These are phyloP conservation scores for Druon quercuslanigerum DNA, from an alignment of 1,140 invertebrate genomes.

Conservation along the genomic window DNA sequence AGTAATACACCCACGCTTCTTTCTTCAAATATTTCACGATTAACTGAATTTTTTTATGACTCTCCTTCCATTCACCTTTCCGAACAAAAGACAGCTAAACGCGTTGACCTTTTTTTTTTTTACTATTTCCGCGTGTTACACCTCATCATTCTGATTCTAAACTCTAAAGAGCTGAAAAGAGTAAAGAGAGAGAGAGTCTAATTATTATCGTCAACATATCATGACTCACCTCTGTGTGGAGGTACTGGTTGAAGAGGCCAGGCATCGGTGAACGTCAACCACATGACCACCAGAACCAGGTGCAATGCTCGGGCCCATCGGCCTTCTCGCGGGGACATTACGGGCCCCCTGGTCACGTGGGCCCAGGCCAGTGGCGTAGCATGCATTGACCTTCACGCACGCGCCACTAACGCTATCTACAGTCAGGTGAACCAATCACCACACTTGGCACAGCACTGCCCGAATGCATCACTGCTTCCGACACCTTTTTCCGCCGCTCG, in stretches of 20 bases:
- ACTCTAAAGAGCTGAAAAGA: background rate
- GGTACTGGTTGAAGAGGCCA: slow-evolving; percentile 58
- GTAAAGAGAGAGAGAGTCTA: background rate
- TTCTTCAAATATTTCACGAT: too few species aligned
- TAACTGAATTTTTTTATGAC: too few species aligned
- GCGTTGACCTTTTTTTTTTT: too few species aligned
- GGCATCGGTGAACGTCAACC: slow-evolving; percentile 55
- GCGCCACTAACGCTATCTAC: slow-evolving; percentile 56
- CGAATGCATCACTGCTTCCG: slow-evolving; percentile 55
- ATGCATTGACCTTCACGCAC: slow-evolving; percentile 52
- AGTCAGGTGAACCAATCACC: slow-evolving; percentile 49
- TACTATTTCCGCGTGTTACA: background rate
- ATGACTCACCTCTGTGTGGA: slow-evolving; percentile 61
- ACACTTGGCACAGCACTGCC: slow-evolving; percentile 42
- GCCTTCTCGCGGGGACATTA: slow-evolving; percentile 50
- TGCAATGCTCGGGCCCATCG: slow-evolving; percentile 50
- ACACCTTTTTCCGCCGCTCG: slow-evolving; percentile 35
- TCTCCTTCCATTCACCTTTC: too few species aligned
- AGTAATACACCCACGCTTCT: too few species aligned
- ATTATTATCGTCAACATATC: slow-evolving; percentile 25
- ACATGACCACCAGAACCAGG: slow-evolving; percentile 50
- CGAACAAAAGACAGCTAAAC: too few species aligned
- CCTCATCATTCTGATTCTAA: background rate
- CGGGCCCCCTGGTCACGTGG: slow-evolving; percentile 53
- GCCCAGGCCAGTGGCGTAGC: slow-evolving; percentile 54